Conservation (phyloP, 2,888 invertebrate species). For the Gortyna flavago region DNA sequence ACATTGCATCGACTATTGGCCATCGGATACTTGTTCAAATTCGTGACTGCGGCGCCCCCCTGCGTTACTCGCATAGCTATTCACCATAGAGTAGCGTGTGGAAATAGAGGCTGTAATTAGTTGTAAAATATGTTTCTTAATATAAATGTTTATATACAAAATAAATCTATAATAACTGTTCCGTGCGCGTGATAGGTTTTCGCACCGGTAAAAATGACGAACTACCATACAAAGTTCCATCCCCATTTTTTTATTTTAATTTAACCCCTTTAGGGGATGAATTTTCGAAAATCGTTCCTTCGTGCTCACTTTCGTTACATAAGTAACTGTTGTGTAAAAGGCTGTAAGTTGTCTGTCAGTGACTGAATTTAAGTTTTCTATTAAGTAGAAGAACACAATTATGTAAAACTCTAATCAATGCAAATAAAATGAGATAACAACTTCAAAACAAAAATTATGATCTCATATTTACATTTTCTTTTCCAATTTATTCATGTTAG, state of each 20-base stretch:
- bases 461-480: background rate
- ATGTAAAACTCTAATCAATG: background rate
- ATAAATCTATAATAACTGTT: background rate
- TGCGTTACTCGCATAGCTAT: conserved; percentile 38
- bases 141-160: too few species aligned
- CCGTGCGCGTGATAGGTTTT: too few species aligned
- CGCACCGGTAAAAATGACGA: background rate
- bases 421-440: background rate
- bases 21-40: conserved; percentile 36
- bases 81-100: conserved; percentile 35
- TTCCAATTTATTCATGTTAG: background rate
- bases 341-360: background rate
- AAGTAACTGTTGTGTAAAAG: background rate
- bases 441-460: background rate
- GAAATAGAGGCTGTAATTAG: conserved; percentile 10
- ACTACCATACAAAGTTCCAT: background rate
- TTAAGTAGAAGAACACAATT: background rate
- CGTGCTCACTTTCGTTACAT: background rate
- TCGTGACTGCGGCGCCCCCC: conserved; percentile 26
- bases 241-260: too few species aligned
- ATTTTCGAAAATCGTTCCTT: background rate
- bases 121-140: background rate
- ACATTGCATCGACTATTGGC: conserved; percentile 14
- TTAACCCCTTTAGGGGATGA: background rate
- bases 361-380: background rate